A percentile compares a stretch with the other conserved stretches of the same genome.
These are phyloP conservation scores for Macaria notata DNA, from an alignment of 2,888 invertebrate species.

Conservation along the genomic window DNA sequence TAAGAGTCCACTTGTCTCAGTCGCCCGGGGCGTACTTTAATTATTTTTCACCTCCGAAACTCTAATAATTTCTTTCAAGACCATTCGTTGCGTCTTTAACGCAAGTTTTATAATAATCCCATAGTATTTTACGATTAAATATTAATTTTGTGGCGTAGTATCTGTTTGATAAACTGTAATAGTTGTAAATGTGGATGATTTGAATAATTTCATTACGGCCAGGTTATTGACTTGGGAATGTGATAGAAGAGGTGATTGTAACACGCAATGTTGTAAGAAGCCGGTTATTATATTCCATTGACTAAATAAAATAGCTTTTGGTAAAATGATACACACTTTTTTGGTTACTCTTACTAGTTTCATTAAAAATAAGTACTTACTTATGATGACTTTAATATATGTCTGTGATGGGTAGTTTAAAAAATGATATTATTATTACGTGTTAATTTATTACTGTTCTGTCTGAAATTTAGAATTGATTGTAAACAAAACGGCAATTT, in stretches of 20 bases:
- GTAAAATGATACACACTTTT: slow-evolving; percentile 1
- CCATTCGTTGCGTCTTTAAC: slow-evolving; percentile 38
- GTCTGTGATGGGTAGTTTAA: too few species aligned
- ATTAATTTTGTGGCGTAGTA: slow-evolving; percentile 44
- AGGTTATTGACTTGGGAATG: slow-evolving; percentile 12
- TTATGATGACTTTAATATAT: too few species aligned
- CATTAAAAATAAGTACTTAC: too few species aligned
- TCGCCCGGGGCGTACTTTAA: slow-evolving; percentile 68
- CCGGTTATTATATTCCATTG: slow-evolving; percentile 4
- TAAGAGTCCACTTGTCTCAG: slow-evolving; percentile 46
- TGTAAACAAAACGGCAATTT: too few species aligned
- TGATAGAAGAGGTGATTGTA: slow-evolving; percentile 5
- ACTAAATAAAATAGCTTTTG: slow-evolving; percentile 1
- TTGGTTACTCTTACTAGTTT: too few species aligned
- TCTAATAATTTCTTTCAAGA: slow-evolving; percentile 43
- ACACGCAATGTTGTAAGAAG: slow-evolving; percentile 12
- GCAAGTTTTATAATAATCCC: slow-evolving; percentile 49
- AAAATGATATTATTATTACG: too few species aligned
- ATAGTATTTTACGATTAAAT: slow-evolving; percentile 56
- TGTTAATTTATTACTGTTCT: too few species aligned
- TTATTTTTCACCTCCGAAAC: slow-evolving; percentile 51
- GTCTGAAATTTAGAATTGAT: too few species aligned
- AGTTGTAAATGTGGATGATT: slow-evolving; percentile 30
- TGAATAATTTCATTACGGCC: slow-evolving; percentile 33
- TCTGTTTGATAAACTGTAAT: slow-evolving; percentile 35